Base-by-base conservation (phyloP, 2,888 invertebrate genomes). In the Exephanes ischioxanthus region DNA sequence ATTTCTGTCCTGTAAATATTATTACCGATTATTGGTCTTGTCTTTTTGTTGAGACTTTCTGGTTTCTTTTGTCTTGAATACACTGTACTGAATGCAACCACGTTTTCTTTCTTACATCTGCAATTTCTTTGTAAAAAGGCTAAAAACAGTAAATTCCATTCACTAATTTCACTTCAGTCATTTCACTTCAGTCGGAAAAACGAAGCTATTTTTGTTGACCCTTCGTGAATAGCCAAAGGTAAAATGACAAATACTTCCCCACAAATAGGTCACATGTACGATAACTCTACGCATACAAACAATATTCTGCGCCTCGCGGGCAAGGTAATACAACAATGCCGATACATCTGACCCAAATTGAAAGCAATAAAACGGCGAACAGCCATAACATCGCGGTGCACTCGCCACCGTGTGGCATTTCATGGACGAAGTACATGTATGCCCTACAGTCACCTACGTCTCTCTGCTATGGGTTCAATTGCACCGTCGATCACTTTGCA, bases 291-390 rank as follows among this genome's bases (percentile, higher is more conserved):
- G 58, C 26, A 3, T 22, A 22, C 58, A 22, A 58, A 5, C 26
- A 58, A 22, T 26, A 14, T 79, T 82, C 37, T 67, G 55, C 33
- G 70, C 30, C 41, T 85, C 72, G 67, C 37, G 75, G 66, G 53
- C 66, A 81, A 77, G 75, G 85, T 80, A 80, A 76, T 58, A 11
- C 58, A 22, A 19, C 58, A 30, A 67, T 63, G 83, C 71, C 78
- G 68, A 83, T 84, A 45, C 63, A 88, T 88, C 87, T 90, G 90
- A 91, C 90, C 90, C 85, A 90, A 89, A 91, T 91, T 86, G 87
- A 78, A 80, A 83, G 86, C 86, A 85, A 88, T 91, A 90, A 90
- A 90, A 86, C 83, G 84, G 19, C 87, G 77, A 63, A 72, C 86
- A 89, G 89, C 84, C 89, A 89, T 90, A 90, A 91, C 90, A 87